phyloP scores from a whole-genome alignment of 2,113 vertebrate species.

The Chaenocephalus aceratus region DNA sequence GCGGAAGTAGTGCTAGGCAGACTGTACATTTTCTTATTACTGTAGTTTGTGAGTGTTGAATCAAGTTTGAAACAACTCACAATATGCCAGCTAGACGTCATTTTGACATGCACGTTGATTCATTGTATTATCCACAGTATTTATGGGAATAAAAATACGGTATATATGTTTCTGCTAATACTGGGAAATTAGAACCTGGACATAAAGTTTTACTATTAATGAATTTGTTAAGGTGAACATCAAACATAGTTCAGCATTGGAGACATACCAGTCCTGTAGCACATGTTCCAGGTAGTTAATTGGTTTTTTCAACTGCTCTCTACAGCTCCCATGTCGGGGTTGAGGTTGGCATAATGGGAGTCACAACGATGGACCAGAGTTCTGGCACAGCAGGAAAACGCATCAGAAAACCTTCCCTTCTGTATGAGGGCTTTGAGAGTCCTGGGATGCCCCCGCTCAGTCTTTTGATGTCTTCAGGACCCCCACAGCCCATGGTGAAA shows the following conservation, averaged over 20 bases:
- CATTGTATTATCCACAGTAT: not conserved
- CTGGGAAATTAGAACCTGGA: not conserved
- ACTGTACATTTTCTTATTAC: not conserved
- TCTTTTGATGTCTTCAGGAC: slow-evolving; percentile 79
- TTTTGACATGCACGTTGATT: not conserved
- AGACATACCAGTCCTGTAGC: no score
- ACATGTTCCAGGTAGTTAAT: slow-evolving; percentile 9
- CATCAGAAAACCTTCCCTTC: slow-evolving; percentile 92
- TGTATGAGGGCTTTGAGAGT: slow-evolving; percentile 94
- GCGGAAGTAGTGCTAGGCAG: slow-evolving; percentile 29
- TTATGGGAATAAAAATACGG: not conserved
- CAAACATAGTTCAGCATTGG: not conserved
- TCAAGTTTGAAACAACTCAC: not conserved
- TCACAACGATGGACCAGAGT: slow-evolving; percentile 82
- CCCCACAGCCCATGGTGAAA: slow-evolving; percentile 85
- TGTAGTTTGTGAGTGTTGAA: not conserved
- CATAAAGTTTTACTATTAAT: not conserved
- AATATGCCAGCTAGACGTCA: not conserved
- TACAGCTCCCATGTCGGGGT: slow-evolving; percentile 75
- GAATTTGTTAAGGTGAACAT: not conserved
- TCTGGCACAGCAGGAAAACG: slow-evolving; percentile 88
- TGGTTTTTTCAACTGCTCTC: slow-evolving; percentile 41
- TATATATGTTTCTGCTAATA: not conserved
- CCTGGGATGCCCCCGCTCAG: slow-evolving; percentile 86
- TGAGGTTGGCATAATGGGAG: slow-evolving; percentile 67